Evolutionary conservation across 1,140 invertebrate genomes (phyloP).

Genomic region (Atopsyche davidsoni): DNA sequence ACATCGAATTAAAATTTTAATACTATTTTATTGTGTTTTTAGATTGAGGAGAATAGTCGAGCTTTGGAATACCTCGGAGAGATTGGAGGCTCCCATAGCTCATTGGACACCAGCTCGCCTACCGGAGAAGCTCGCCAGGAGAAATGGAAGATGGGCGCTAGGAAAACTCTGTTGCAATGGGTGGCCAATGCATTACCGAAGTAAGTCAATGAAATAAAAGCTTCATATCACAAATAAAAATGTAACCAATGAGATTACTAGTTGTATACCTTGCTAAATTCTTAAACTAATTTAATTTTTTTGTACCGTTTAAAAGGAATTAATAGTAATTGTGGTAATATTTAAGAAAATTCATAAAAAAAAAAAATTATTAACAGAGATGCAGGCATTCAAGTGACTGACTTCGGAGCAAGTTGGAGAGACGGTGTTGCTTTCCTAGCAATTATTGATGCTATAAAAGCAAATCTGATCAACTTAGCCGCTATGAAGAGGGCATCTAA

Average conservation of each 20-base stretch:
- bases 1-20: background rate
- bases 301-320: no score
- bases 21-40: slow-evolving; percentile 31
- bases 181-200: slow-evolving; percentile 88
- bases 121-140: slow-evolving; percentile 63
- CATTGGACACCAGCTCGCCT: slow-evolving; percentile 63
- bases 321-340: no score
- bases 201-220: slow-evolving; percentile 55
- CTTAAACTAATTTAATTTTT: no score
- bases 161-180: slow-evolving; percentile 91
- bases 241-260: no score
- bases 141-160: slow-evolving; percentile 80
- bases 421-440: slow-evolving; percentile 95
- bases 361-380: no score
- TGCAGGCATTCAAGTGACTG: slow-evolving; percentile 80
- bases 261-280: no score
- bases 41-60: slow-evolving; percentile 95
- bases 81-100: slow-evolving; percentile 72
- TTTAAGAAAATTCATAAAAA: no score
- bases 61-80: slow-evolving; percentile 81
- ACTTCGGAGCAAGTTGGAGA: slow-evolving; percentile 96
- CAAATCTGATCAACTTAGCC: slow-evolving; percentile 84
- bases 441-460: slow-evolving; percentile 91
- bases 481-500: slow-evolving; percentile 73
- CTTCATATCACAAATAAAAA: slow-evolving; percentile 3